These are phyloP conservation scores for Tragelaphus scriptus DNA, from an alignment of 2,113 vertebrate species.

Conservation along the genomic window DNA sequence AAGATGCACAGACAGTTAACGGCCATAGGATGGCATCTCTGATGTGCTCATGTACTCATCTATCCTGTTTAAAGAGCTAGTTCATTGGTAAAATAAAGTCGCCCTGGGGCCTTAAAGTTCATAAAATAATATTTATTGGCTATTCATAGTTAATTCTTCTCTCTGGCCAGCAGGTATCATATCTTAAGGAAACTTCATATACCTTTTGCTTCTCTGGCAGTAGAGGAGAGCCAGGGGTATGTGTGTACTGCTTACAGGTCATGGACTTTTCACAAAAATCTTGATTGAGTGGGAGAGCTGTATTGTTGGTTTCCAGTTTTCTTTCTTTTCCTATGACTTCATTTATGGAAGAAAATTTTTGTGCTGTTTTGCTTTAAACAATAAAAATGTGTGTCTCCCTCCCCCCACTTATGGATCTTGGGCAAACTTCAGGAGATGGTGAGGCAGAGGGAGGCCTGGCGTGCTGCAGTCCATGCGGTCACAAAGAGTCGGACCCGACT, in stretches of 20 bases:
- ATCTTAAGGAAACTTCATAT: constrained; percentile 34
- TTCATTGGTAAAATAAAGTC: constrained; percentile 19
- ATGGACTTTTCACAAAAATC: neutral
- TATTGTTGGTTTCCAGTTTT: neutral
- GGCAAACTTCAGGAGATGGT: neutral
- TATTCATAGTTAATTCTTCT: constrained; percentile 33
- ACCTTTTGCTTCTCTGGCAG: neutral
- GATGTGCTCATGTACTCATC: neutral
- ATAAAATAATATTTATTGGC: constrained; percentile 43
- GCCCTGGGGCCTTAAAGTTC: neutral
- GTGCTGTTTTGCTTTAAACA: neutral
- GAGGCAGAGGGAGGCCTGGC: neutral
- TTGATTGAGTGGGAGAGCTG: neutral
- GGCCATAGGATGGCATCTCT: neutral
- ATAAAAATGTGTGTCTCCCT: neutral
- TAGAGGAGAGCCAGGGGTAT: neutral
- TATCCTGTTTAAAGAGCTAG: neutral
- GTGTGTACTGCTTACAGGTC: neutral
- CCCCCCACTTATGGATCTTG: neutral
- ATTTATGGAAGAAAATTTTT: neutral
- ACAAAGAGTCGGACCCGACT: neutral
- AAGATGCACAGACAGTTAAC: neutral
- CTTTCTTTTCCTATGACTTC: neutral
- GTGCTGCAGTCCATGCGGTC: neutral
- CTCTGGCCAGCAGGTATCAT: neutral